Base-by-base conservation (phyloP, 2,797 vertebrate genomes). In the Thripadectes ignobilis region DNA sequence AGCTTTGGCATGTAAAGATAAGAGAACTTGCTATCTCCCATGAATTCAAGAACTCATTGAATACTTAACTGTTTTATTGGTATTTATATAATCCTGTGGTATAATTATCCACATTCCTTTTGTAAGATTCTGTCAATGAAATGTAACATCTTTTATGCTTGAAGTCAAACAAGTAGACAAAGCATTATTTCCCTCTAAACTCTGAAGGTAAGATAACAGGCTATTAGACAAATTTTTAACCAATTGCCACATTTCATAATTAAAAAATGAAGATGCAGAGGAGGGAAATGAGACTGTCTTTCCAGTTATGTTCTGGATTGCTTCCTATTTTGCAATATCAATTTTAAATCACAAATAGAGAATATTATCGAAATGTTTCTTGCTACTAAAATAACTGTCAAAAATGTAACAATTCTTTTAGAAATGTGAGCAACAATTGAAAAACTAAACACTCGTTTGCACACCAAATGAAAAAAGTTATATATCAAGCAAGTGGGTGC, bases 101-200 rank as follows among this genome's bases (percentile, higher is more conserved):
- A 79, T 75, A 96, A 93, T 92, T 95, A 92, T 80, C 68, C 95
- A 39, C 19, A 65, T 55, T 90, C 11, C 14, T 90, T 97, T 93
- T 89, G 59, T 93, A 32, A 83, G 3, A 5, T 77, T 93, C 55
- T 83, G 9, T 52, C 89, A 91, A 96, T 63, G 41, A 96, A 96
- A 97, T 90, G 91, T 85, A 86, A 36, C 9, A 66, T 90, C 21
- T 92, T 96, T 95, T 88, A 77, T 94, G 38, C 88, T 86, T 92
- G 66, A 85, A 88, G 36, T 34, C 32, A 93, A 88, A 69, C 38
- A 95, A 84, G 61, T 51, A 95, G 51, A 87, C n/a, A 88, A 81
- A 76, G 19, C 46, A 34, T 90, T 84, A 90, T 95, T 97, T 96
- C 34, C 75, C 57, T 95, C n/a, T 34, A 93, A 62, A 89, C 22